A percentile compares a stretch with the other conserved stretches of the same genome.
Conservation (phyloP, 1,140 invertebrate species). For the Diorhabda sublineata region DNA sequence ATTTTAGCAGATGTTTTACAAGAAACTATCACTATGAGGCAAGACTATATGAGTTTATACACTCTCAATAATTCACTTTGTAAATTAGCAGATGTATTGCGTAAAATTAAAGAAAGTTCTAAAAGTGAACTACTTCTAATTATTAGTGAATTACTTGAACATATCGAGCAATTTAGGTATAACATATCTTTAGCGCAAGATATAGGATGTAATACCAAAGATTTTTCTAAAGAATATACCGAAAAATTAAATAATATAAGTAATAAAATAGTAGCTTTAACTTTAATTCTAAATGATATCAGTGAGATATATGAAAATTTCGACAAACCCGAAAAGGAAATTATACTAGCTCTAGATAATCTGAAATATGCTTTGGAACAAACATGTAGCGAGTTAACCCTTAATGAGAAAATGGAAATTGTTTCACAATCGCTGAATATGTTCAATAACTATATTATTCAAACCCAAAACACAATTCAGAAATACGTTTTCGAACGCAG, state of each 20-base stretch:
- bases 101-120: slow-evolving; percentile 1
- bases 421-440: slow-evolving; percentile 23
- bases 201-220: slow-evolving; percentile 25
- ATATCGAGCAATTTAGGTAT: slow-evolving; percentile 19
- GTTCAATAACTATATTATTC: slow-evolving; percentile 8
- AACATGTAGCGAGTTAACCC: slow-evolving; percentile 1
- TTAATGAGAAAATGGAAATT: slow-evolving; percentile 34
- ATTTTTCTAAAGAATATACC: slow-evolving; percentile 25
- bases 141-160: not conserved
- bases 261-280: slow-evolving; percentile 23
- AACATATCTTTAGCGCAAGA: slow-evolving; percentile 21
- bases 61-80: slow-evolving; percentile 18
- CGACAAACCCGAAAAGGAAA: slow-evolving; percentile 18
- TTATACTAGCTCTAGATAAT: slow-evolving; percentile 17
- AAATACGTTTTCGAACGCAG: slow-evolving; percentile 15
- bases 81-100: slow-evolving; percentile 1
- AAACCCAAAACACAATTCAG: slow-evolving; percentile 9
- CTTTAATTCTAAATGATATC: slow-evolving; percentile 22
- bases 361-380: slow-evolving; percentile 12
- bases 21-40: slow-evolving; percentile 24
- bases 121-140: not conserved
- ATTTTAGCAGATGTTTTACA: slow-evolving; percentile 13
- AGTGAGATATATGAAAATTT: slow-evolving; percentile 11
- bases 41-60: slow-evolving; percentile 24
- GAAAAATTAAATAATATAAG: slow-evolving; percentile 20